Evolutionary conservation across 1,140 invertebrate genomes (phyloP).

Genomic region (Holcopasites calliopsidis): DNA sequence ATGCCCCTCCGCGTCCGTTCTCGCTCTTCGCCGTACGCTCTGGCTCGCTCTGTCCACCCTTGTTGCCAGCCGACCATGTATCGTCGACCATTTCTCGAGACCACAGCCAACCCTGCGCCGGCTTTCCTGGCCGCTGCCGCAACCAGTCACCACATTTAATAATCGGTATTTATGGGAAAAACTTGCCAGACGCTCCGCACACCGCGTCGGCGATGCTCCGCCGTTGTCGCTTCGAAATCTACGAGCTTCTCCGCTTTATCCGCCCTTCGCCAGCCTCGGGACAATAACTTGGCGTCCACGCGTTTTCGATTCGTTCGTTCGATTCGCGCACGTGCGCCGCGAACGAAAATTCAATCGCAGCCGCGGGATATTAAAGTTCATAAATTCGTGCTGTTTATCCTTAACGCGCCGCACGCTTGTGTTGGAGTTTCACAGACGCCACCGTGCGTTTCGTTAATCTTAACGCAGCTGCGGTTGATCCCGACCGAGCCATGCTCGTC

Average conservation of each 20-base stretch:
- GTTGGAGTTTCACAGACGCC: not conserved
- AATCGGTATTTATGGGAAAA: slow-evolving; percentile 78
- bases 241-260: not conserved
- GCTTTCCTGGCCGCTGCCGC: slow-evolving; percentile 25
- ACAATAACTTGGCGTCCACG: not conserved
- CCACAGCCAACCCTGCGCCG: slow-evolving; percentile 40
- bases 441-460: not conserved
- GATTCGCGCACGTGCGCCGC: not conserved
- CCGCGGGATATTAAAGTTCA: not conserved
- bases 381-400: not conserved
- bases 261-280: not conserved
- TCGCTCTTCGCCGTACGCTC: slow-evolving; percentile 16
- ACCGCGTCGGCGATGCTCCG: not conserved
- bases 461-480: no score
- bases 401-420: not conserved
- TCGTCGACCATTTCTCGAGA: slow-evolving; percentile 68
- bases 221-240: slow-evolving; percentile 41
- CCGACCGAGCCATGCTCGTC: no score
- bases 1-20: slow-evolving; percentile 14
- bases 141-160: slow-evolving; percentile 68
- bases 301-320: slow-evolving; percentile 11
- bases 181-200: slow-evolving; percentile 63
- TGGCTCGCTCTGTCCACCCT: slow-evolving; percentile 11
- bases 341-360: no score
- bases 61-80: slow-evolving; percentile 21